Conservation (phyloP, 2,113 vertebrate genomes). For the Tursiops truncatus region DNA sequence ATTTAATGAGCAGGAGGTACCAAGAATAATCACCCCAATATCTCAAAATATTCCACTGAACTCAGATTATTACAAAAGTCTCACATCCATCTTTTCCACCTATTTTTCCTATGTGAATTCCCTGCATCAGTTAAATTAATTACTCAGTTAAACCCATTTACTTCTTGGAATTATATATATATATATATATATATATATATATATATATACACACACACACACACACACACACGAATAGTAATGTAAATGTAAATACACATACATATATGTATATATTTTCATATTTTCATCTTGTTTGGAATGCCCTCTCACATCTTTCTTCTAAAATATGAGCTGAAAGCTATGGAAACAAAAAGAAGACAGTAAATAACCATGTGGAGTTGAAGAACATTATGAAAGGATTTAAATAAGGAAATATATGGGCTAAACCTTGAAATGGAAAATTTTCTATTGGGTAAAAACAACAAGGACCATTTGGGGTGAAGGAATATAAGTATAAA, state of each 20-base stretch:
- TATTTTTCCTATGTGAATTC: not conserved
- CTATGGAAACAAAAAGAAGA: not conserved
- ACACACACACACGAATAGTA: not conserved
- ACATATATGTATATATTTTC: not conserved
- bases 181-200: not conserved
- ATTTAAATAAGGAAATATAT: not conserved
- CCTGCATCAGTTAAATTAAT: not conserved
- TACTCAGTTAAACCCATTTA: not conserved
- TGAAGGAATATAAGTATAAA: not conserved
- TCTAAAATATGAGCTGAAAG: not conserved
- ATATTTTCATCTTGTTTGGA: not conserved
- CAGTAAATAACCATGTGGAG: not conserved
- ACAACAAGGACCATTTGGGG: not conserved
- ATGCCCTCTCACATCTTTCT: not conserved
- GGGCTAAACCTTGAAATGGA: not conserved
- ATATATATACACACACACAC: no score
- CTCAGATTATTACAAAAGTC: not conserved
- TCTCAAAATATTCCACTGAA: not conserved
- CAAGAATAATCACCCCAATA: not conserved
- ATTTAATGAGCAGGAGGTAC: not conserved
- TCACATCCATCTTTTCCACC: not conserved
- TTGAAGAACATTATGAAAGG: not conserved
- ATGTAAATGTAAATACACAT: not conserved
- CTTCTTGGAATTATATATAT: not conserved
- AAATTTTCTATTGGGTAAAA: not conserved